phyloP scores from a whole-genome alignment of 2,113 vertebrate species.

The Theropithecus gelada region DNA sequence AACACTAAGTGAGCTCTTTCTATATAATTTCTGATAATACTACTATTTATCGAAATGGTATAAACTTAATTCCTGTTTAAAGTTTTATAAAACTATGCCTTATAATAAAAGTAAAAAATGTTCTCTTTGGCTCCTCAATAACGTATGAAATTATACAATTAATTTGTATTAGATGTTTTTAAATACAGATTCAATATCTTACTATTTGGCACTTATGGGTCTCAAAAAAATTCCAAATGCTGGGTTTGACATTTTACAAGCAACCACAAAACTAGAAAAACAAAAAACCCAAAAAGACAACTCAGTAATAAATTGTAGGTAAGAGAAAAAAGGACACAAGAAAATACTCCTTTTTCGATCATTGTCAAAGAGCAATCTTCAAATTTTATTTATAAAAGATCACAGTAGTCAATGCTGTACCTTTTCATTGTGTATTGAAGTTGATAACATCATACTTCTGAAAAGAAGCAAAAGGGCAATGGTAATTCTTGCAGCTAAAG shows the following conservation, averaged over 20 bases:
- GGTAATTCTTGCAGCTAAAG: constrained; percentile 5
- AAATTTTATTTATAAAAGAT: constrained; percentile 68
- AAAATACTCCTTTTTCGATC: not conserved
- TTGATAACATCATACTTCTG: not conserved
- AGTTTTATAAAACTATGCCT: not conserved
- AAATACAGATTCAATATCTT: constrained; percentile 5
- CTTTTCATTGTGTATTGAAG: constrained; percentile 22
- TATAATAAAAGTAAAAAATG: not conserved
- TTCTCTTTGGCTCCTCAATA: not conserved
- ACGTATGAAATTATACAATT: constrained; percentile 11
- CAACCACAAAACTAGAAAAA: not conserved
- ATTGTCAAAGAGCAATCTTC: constrained; percentile 47
- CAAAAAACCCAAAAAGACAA: not conserved
- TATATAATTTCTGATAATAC: not conserved
- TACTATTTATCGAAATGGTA: not conserved
- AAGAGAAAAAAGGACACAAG: constrained; percentile 32
- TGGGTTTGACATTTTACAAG: constrained; percentile 60
- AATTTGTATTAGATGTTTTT: not conserved
- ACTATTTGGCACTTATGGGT: not conserved
- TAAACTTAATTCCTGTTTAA: not conserved
- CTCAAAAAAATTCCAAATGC: constrained; percentile 39
- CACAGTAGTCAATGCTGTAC: not conserved
- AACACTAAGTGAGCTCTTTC: not conserved
- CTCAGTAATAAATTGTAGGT: constrained; percentile 44
- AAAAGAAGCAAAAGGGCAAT: constrained; percentile 48